These are phyloP conservation scores for Diplosoma virens DNA, from an alignment of 23 tunicate genomes.

Conservation along the genomic window DNA sequence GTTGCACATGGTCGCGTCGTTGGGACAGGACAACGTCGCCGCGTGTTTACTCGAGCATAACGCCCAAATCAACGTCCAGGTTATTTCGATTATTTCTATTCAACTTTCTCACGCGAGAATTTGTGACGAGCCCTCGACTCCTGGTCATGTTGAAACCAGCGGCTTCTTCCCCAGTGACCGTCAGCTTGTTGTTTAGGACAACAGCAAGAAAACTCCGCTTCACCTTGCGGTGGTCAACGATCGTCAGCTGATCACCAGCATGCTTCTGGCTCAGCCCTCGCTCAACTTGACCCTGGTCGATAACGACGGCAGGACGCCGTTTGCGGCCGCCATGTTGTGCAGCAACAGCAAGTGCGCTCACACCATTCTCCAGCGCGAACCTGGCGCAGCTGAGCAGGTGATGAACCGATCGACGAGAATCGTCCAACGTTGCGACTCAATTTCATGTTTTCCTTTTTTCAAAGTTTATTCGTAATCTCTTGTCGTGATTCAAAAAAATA, in stretches of 20 bases:
- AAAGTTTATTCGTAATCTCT: too few species aligned
- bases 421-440: too few species aligned
- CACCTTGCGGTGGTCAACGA: constrained; percentile 49
- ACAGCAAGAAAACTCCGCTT: constrained; percentile 15
- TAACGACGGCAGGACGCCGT: constrained; percentile 48
- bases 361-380: constrained; percentile 56
- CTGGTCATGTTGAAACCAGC: too few species aligned
- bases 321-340: constrained; percentile 54
- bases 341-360: constrained; percentile 64
- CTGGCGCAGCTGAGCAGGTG: constrained; percentile 86
- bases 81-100: background rate
- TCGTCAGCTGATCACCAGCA: constrained; percentile 13
- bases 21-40: constrained; percentile 14
- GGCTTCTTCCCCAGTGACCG: too few species aligned
- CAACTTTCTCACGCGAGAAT: too few species aligned
- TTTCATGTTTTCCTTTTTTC: too few species aligned
- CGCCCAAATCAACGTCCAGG: constrained; percentile 49
- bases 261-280: constrained; percentile 44
- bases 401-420: too few species aligned
- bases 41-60: constrained; percentile 37
- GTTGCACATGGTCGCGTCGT: constrained; percentile 49
- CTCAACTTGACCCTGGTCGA: constrained; percentile 51
- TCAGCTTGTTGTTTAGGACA: constrained; percentile 33
- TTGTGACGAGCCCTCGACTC: too few species aligned
- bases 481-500: too few species aligned